phyloP scores from a whole-genome alignment of 2,888 invertebrate species.

The Altica lythri region DNA sequence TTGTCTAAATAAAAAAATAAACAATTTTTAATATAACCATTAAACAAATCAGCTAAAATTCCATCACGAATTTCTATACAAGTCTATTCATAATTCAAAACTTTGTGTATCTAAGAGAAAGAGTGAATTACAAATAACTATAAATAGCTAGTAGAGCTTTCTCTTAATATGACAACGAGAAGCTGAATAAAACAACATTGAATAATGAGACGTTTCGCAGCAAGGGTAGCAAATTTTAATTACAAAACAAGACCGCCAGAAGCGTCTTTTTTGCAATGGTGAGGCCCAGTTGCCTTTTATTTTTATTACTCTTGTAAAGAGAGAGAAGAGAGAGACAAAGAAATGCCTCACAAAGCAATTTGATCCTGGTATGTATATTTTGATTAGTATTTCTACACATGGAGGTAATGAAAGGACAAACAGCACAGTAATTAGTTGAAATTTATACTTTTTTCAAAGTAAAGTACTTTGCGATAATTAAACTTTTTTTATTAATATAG shows the following conservation, averaged over 20 bases:
- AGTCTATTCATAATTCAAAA: too few species aligned
- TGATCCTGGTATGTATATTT: conserved; percentile 24
- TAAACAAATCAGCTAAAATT: too few species aligned
- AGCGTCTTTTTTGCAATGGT: conserved; percentile 26
- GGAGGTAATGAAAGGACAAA: conserved; percentile 20
- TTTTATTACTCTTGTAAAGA: conserved; percentile 21
- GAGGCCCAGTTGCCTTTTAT: conserved; percentile 19
- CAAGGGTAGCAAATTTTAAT: conserved; percentile 33
- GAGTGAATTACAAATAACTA: too few species aligned
- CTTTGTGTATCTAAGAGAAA: too few species aligned
- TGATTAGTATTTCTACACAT: conserved; percentile 23
- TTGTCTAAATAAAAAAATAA: too few species aligned
- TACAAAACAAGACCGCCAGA: conserved; percentile 31
- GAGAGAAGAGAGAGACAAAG: not conserved
- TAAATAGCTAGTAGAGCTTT: too few species aligned
- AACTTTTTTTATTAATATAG: too few species aligned
- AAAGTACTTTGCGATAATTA: not conserved
- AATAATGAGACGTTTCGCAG: conserved; percentile 32
- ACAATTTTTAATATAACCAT: too few species aligned
- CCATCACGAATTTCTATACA: too few species aligned
- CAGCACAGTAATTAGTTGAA: conserved; percentile 13
- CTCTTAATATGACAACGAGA: conserved; percentile 27
- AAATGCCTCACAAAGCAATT: conserved; percentile 24
- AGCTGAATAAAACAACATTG: conserved; percentile 31
- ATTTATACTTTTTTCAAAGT: not conserved